Conservation (phyloP, 2,113 vertebrate genomes). For the Stercorarius parasiticus region DNA sequence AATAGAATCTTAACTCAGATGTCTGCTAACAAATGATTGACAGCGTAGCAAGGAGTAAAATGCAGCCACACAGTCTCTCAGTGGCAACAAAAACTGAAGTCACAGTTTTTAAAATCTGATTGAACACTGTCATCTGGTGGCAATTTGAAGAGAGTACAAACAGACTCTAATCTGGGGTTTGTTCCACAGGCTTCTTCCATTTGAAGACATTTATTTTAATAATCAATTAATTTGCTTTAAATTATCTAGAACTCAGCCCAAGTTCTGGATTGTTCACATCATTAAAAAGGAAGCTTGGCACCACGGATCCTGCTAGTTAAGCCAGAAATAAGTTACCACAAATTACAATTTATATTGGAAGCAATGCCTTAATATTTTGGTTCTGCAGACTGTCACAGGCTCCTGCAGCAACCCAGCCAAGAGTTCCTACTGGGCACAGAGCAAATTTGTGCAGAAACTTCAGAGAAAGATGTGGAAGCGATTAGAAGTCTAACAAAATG, state of each 20-base stretch:
- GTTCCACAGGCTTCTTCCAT: background rate
- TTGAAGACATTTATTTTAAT: background rate
- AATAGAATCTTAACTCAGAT: background rate
- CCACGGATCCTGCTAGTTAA: background rate
- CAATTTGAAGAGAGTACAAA: background rate
- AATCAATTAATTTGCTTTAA: background rate
- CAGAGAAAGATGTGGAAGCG: background rate
- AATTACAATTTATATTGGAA: background rate
- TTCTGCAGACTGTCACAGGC: background rate
- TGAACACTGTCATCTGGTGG: conserved; percentile 50
- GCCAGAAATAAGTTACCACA: background rate
- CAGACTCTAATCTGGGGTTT: background rate
- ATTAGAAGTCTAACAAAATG: background rate
- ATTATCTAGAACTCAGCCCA: background rate
- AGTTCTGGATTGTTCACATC: background rate
- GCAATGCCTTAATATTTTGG: background rate
- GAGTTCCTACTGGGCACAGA: background rate
- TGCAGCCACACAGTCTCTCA: background rate
- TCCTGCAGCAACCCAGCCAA: background rate
- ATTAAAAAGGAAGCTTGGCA: background rate
- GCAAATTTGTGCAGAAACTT: background rate
- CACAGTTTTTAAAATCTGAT: background rate
- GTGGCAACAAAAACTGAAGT: background rate
- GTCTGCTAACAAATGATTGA: background rate
- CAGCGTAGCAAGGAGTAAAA: background rate